A percentile compares a stretch with the other conserved stretches of the same genome.
Conservation (phyloP, 2,888 invertebrate genomes). For the Callosobruchus maculatus region DNA sequence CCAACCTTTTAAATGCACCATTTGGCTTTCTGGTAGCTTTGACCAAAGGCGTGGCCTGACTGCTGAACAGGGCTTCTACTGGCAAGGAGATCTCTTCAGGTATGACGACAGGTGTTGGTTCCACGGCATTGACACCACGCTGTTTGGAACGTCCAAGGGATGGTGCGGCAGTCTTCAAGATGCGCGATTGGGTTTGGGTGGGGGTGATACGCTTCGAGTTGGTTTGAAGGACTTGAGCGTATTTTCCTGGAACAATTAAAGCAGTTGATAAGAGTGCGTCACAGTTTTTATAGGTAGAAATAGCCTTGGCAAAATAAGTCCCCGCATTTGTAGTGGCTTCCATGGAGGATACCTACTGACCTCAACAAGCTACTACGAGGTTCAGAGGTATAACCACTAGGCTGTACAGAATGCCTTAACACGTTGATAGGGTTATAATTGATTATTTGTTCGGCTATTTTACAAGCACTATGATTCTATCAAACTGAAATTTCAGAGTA, state of each 20-base stretch:
- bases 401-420: too few species aligned
- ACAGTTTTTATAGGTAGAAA: too few species aligned
- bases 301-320: too few species aligned
- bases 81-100: constrained; percentile 55
- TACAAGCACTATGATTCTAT: too few species aligned
- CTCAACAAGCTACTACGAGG: too few species aligned
- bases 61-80: constrained; percentile 55
- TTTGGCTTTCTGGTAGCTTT: constrained; percentile 52
- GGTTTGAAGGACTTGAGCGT: constrained; percentile 82
- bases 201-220: constrained; percentile 68
- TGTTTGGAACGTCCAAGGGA: constrained; percentile 49
- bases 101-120: constrained; percentile 58
- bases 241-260: constrained; percentile 67
- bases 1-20: constrained; percentile 35
- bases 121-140: constrained; percentile 50
- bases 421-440: too few species aligned
- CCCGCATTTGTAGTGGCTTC: too few species aligned
- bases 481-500: too few species aligned
- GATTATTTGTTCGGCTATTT: too few species aligned
- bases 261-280: too few species aligned
- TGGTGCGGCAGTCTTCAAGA: constrained; percentile 75
- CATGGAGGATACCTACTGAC: too few species aligned
- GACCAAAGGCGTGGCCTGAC: constrained; percentile 47
- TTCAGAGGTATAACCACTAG: too few species aligned
- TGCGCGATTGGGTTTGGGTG: constrained; percentile 59